phyloP scores from a whole-genome alignment of 2,113 vertebrate genomes.

The Hemiprocne comata region DNA sequence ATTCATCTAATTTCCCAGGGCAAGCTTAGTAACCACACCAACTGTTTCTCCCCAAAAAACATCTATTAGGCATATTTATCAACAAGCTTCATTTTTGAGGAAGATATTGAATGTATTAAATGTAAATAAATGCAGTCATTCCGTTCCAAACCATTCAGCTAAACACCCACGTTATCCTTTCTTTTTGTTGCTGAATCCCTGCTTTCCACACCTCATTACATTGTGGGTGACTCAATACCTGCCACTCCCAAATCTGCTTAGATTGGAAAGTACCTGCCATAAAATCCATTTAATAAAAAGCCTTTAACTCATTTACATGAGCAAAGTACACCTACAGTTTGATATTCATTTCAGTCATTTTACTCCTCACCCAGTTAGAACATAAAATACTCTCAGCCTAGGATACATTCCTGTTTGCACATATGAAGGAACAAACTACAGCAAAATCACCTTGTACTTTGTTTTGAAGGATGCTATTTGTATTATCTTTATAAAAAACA shows the following conservation, averaged over 20 bases:
- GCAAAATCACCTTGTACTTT: neutral
- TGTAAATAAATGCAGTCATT: neutral
- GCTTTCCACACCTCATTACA: neutral
- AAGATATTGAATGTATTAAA: neutral
- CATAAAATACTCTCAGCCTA: neutral
- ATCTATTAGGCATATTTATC: slow-evolving; percentile 21
- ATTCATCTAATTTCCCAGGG: slow-evolving; percentile 64
- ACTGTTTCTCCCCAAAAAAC: slow-evolving; percentile 4
- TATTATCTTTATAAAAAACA: neutral
- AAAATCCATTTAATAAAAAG: neutral
- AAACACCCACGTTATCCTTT: neutral
- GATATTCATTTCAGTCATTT: neutral
- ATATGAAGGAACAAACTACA: neutral
- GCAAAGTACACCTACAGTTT: neutral
- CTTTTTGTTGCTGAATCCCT: neutral
- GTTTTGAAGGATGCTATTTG: neutral
- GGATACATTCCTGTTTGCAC: neutral
- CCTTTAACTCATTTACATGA: neutral
- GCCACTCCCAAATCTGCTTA: slow-evolving; percentile 8
- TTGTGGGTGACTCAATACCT: neutral
- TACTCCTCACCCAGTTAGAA: neutral
- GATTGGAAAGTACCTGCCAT: neutral
- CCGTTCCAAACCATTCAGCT: neutral
- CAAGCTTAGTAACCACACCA: slow-evolving; percentile 63
- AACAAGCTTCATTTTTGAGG: neutral